These are phyloP conservation scores for Tetanocera ferruginea DNA, from an alignment of 2,888 invertebrate species.

Conservation along the genomic window DNA sequence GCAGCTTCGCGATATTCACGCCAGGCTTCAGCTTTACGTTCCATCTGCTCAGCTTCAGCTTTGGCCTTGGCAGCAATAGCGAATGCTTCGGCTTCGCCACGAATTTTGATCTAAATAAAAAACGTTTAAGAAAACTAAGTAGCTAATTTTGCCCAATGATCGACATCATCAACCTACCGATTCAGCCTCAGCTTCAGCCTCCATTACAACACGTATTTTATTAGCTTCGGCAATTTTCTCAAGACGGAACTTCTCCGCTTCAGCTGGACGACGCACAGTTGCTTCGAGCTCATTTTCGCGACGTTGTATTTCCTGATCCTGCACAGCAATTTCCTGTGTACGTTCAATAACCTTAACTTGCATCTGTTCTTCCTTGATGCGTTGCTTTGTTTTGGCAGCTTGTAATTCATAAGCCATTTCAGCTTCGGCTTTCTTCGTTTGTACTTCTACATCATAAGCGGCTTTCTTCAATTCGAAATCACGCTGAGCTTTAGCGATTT, in stretches of 20 bases:
- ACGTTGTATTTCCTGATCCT: constrained; percentile 95
- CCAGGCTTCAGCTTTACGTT: constrained; percentile 97
- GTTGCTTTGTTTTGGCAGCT: constrained; percentile 95
- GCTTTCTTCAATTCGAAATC: constrained; percentile 98
- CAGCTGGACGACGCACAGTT: constrained; percentile 92
- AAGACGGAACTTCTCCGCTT: constrained; percentile 91
- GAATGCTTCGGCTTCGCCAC: constrained; percentile 91
- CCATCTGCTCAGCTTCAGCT: constrained; percentile 97
- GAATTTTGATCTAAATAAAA: constrained; percentile 74
- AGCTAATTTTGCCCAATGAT: background rate
- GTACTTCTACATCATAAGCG: constrained; percentile 96
- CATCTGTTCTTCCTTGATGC: constrained; percentile 97
- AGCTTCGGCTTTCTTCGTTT: constrained; percentile 89
- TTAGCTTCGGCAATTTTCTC: constrained; percentile 97
- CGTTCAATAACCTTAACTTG: constrained; percentile 94
- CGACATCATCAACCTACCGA: constrained; percentile 71
- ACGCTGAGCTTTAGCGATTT: constrained; percentile 95
- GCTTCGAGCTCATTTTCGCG: constrained; percentile 94
- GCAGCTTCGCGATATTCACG: constrained; percentile 96
- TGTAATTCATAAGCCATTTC: constrained; percentile 94
- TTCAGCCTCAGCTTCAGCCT: constrained; percentile 96
- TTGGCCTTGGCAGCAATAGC: constrained; percentile 95
- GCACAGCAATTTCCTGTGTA: constrained; percentile 92
- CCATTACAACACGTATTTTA: constrained; percentile 87
- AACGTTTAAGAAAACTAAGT: background rate